These are phyloP conservation scores for Agrotis ipsilon DNA, from an alignment of 2,888 invertebrate genomes.

Conservation along the genomic window DNA sequence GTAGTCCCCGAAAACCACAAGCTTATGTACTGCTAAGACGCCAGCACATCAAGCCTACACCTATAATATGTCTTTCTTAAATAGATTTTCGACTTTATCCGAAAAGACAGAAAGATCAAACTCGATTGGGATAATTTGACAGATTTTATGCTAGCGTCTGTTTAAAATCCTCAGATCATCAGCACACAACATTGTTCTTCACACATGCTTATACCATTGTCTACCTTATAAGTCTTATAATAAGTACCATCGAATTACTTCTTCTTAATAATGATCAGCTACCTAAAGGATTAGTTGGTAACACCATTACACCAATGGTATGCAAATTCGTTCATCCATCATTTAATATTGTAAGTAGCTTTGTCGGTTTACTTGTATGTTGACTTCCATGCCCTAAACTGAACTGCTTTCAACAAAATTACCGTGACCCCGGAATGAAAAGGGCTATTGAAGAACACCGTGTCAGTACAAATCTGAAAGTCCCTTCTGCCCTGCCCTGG, in stretches of 20 bases:
- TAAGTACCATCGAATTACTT: constrained; percentile 14
- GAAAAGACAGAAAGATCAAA: too few species aligned
- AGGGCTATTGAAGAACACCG: too few species aligned
- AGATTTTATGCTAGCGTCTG: too few species aligned
- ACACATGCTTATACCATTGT: constrained; percentile 48
- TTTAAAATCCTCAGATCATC: constrained; percentile 6
- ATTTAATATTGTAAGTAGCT: background rate
- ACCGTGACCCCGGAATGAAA: too few species aligned
- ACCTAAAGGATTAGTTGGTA: constrained; percentile 18
- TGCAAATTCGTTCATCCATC: constrained; percentile 8
- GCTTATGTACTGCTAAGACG: background rate
- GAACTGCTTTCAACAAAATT: too few species aligned
- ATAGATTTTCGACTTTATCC: too few species aligned
- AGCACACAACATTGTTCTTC: constrained; percentile 28
- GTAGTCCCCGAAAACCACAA: background rate
- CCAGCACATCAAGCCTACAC: too few species aligned
- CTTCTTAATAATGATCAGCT: constrained; percentile 10
- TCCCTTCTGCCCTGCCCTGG: too few species aligned
- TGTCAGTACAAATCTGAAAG: too few species aligned
- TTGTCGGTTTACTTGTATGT: background rate
- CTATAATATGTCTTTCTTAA: too few species aligned
- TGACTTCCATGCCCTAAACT: background rate
- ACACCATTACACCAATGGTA: constrained; percentile 17
- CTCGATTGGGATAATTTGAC: too few species aligned
- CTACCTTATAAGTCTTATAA: constrained; percentile 44